These are phyloP conservation scores for Clistopyga incitator DNA, from an alignment of 2,888 invertebrate genomes.

Conservation along the genomic window DNA sequence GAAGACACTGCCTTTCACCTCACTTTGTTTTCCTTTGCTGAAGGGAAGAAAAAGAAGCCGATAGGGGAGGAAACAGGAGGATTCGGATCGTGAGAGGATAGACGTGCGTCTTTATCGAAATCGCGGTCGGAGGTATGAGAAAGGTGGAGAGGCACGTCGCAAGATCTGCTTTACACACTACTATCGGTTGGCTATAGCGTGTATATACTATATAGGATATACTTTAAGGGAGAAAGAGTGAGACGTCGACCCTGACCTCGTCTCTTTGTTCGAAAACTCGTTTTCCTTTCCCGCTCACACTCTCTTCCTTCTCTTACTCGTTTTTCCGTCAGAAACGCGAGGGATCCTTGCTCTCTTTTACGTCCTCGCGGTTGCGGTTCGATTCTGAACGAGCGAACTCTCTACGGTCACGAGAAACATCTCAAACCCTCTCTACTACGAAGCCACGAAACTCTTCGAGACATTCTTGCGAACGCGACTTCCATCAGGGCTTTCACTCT, in stretches of 20 bases:
- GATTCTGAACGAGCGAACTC: conserved; percentile 37
- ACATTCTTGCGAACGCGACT: conserved; percentile 17
- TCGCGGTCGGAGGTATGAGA: conserved; percentile 20
- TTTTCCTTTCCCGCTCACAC: background rate
- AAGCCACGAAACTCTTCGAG: conserved; percentile 32
- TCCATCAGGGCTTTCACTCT: conserved; percentile 27
- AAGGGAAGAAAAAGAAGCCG: conserved; percentile 7
- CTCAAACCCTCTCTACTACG: background rate
- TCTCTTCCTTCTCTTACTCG: conserved; percentile 30
- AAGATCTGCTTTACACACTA: conserved; percentile 42
- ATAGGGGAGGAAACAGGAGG: conserved; percentile 10
- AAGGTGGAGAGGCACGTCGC: conserved; percentile 30
- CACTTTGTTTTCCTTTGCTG: conserved; percentile 9
- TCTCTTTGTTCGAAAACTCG: conserved; percentile 57
- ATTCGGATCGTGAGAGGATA: conserved; percentile 32
- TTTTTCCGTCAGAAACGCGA: conserved; percentile 23
- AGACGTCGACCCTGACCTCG: conserved; percentile 64
- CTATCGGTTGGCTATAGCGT: background rate
- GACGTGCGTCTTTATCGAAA: conserved; percentile 44
- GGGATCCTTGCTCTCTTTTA: conserved; percentile 46
- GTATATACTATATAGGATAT: background rate
- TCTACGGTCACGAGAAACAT: conserved; percentile 23
- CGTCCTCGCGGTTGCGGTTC: conserved; percentile 31
- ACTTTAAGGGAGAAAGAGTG: conserved; percentile 41
- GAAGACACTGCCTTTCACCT: background rate